phyloP scores from a whole-genome alignment of 2,113 vertebrate species.

The Saccopteryx leptura region DNA sequence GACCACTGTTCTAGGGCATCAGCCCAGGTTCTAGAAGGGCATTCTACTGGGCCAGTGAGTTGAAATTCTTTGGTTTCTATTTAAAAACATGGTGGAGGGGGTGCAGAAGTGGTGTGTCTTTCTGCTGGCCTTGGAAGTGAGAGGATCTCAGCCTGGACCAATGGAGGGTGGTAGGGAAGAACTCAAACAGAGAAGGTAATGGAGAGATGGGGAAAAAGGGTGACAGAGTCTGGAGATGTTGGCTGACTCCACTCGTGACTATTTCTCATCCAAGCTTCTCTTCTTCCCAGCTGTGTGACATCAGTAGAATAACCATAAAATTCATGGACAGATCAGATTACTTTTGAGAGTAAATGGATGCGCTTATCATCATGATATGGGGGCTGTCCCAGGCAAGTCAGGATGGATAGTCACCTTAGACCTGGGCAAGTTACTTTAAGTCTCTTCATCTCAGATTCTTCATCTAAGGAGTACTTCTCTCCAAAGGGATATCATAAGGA shows the following conservation, averaged over 20 bases:
- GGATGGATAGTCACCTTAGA: neutral
- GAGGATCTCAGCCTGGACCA: neutral
- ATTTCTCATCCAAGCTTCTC: neutral
- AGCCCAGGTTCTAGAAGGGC: neutral
- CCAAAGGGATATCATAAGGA: neutral
- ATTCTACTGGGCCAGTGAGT: neutral
- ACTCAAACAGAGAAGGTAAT: neutral
- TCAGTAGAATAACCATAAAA: neutral
- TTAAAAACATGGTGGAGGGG: neutral
- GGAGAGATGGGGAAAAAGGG: neutral
- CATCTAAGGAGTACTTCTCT: neutral
- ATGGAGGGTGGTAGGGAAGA: neutral
- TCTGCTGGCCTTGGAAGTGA: neutral
- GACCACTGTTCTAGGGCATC: neutral
- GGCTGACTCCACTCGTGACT: fast-evolving
- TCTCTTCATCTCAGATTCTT: neutral
- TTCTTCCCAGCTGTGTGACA: neutral
- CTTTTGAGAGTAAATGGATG: neutral
- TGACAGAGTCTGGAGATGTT: neutral
- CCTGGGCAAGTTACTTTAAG: neutral
- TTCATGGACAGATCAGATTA: neutral
- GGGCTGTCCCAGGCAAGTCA: neutral
- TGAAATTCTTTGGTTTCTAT: neutral
- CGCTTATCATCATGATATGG: neutral
- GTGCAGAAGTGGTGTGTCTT: neutral